Evolutionary conservation across 2,797 vertebrate genomes (phyloP), one percentile per base, ranked within the genome.

Genomic region (Macroramphosus scolopax): DNA sequence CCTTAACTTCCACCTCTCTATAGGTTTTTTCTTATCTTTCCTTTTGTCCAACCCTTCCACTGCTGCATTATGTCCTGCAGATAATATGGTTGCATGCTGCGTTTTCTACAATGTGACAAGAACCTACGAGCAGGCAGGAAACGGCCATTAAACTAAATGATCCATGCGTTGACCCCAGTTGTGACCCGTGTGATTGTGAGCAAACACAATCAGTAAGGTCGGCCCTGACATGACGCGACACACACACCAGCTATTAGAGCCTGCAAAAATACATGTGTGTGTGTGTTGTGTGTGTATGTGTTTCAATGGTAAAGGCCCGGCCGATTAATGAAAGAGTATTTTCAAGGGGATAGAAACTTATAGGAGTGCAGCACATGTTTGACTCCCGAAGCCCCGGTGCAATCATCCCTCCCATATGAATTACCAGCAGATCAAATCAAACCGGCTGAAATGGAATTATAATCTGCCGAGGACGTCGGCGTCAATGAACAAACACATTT

Each of bases 101-200:
- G 40, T 56, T 79, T 59, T 68, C 75, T 66, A 42, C 56, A 56
- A 46, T 75, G 77, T 59, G 72, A 65, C 66, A 37, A 20, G 25
- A 75, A 72, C 61, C 55, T 83, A 63, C 50, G 34, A 73, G 60
- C 56, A 57, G 77, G 69, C 75, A 81, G 72, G 71, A 88, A 86
- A 69, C 42, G 49, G 64, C 78, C 80, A 82, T 89, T 88, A 86
- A 77, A 81, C 69, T 69, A 81, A 85, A 87, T 78, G 82, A 79
- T 83, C 74, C 77, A 31, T 80, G 77, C 56, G 64, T 55, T 75
- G 80, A 86, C 83, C 81, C 52, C 58, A 39, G 71, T 67, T 56
- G 62, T 88, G 79, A 90, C 81, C 89, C 85, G 11, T 85, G 79
- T 87, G 84, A 89, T 88, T 89, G 80, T 77, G 78, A 65, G 77